A percentile compares a stretch with the other conserved stretches of the same genome.
These are phyloP conservation scores for Melanotaenia pygmaea DNA, from an alignment of 2,797 vertebrate genomes.

Conservation along the genomic window DNA sequence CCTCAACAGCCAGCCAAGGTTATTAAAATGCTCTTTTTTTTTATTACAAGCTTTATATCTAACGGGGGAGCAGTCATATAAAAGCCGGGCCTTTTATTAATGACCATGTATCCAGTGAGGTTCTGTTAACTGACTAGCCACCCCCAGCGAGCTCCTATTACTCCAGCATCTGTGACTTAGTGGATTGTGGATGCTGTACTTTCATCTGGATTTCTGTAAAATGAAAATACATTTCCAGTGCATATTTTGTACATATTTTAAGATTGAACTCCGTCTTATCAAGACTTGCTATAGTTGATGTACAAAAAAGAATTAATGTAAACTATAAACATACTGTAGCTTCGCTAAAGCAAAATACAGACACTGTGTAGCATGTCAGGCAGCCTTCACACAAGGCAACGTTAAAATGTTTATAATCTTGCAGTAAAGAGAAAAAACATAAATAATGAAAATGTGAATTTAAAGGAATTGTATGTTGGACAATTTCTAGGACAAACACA, in stretches of 20 bases:
- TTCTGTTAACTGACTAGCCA: not conserved
- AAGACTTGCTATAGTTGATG: not conserved
- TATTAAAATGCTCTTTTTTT: not conserved
- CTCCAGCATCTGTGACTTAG: not conserved
- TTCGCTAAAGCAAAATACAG: not conserved
- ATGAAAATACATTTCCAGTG: not conserved
- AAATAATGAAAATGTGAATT: not conserved
- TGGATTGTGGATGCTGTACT: not conserved
- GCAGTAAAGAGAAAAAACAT: not conserved
- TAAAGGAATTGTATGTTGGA: not conserved
- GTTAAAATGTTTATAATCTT: not conserved
- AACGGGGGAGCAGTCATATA: conserved; percentile 12
- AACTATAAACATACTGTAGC: not conserved
- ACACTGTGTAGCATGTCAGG: not conserved
- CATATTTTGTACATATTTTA: not conserved
- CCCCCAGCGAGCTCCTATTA: not conserved
- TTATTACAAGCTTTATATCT: not conserved
- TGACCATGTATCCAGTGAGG: not conserved
- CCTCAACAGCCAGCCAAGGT: conserved; percentile 7
- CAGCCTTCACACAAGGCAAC: not conserved
- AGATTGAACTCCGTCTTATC: not conserved
- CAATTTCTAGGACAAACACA: not conserved
- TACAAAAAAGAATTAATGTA: not conserved
- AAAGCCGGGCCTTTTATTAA: conserved; percentile 4
- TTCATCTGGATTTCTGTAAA: not conserved